Percentiles rank a stretch among this genome's conserved stretches.
These are phyloP conservation scores for Helogale parvula DNA, from an alignment of 2,113 vertebrate genomes.

Conservation along the genomic window DNA sequence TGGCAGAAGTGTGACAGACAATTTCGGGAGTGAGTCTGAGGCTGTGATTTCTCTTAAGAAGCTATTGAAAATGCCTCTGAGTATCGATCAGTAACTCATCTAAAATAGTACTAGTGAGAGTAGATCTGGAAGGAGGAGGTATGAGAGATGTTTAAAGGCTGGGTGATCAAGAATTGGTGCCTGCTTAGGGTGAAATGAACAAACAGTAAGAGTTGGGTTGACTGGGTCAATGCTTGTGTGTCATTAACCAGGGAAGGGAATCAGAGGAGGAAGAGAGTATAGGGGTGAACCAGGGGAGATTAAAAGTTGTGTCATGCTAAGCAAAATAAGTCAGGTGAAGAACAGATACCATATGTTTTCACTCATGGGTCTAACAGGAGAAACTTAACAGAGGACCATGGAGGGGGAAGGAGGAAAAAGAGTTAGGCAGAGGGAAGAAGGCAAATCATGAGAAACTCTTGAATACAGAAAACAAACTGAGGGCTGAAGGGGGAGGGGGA, in stretches of 20 bases:
- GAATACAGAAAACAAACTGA: no score
- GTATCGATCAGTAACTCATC: not conserved
- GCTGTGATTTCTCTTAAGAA: not conserved
- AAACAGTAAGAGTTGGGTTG: not conserved
- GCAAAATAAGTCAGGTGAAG: no score
- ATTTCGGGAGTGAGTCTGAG: not conserved
- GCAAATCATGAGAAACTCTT: no score
- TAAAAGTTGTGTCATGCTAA: not conserved
- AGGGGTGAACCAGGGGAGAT: not conserved
- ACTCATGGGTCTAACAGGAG: no score
- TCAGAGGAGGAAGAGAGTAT: not conserved
- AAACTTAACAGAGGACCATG: no score
- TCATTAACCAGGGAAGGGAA: not conserved
- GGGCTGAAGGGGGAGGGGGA: no score
- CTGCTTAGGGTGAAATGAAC: not conserved
- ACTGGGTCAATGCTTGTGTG: not conserved
- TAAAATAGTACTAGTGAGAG: accelerated
- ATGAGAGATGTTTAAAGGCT: not conserved
- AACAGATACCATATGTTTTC: no score
- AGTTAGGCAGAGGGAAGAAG: no score
- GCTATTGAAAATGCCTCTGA: not conserved
- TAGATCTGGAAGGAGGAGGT: not conserved
- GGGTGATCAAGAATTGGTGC: not conserved
- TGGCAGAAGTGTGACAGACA: not conserved
- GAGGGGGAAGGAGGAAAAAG: no score